These are phyloP conservation scores for crab-eating macaque (Macaca fascicularis) DNA, from an alignment of 2,113 vertebrate species.

Conservation along the genomic window T2T-MFA8v1.1 NC_088375.1:70479001-70479500, in stretches of 20 bases:
- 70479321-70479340: neutral
- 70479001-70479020: slow-evolving; percentile 83
- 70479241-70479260: neutral
- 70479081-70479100: neutral
- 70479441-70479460: neutral
- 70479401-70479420: rapidly evolving
- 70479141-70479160: neutral
- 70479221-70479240: neutral
- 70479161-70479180: neutral
- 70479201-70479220: neutral
- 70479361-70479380: neutral
- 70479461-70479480: neutral
- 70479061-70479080: slow-evolving; percentile 8
- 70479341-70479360: neutral
- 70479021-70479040: slow-evolving; percentile 83
- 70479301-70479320: neutral
- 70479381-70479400: neutral
- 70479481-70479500: neutral
- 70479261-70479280: neutral
- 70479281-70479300: neutral
- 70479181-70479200: neutral
- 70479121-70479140: neutral
- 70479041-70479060: slow-evolving; percentile 66
- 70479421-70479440: neutral
- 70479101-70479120: neutral